Conservation (phyloP, 2,113 vertebrate genomes). For the Lampris megalopsis region DNA sequence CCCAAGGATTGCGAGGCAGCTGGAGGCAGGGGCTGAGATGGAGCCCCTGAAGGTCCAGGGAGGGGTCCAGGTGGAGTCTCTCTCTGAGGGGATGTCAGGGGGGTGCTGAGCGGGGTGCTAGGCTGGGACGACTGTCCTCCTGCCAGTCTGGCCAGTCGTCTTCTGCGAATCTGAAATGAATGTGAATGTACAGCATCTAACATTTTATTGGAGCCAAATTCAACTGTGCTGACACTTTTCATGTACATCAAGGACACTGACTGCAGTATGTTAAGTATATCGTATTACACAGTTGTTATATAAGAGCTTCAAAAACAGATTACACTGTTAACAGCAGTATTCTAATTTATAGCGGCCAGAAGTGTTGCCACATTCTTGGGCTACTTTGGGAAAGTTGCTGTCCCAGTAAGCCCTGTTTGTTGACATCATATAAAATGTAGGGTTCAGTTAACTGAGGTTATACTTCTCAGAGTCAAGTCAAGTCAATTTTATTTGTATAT, state of each 20-base stretch:
- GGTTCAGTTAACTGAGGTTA: neutral
- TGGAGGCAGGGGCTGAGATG: conserved; percentile 83
- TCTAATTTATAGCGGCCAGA: neutral
- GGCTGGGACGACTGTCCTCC: conserved; percentile 95
- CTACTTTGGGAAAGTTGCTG: neutral
- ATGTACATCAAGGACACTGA: neutral
- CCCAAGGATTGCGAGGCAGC: conserved; percentile 91
- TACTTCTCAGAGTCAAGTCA: neutral
- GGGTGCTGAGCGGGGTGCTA: conserved; percentile 89
- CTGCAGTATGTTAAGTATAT: neutral
- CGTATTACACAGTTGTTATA: neutral
- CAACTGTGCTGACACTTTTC: neutral
- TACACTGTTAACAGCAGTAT: neutral
- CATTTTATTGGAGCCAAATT: neutral
- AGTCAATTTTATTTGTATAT: neutral
- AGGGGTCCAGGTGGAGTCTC: conserved; percentile 95
- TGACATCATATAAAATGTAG: neutral
- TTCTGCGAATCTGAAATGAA: conserved; percentile 87
- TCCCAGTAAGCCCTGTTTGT: neutral
- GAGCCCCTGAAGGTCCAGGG: conserved; percentile 83
- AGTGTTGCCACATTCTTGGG: neutral
- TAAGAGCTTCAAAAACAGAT: too few species aligned
- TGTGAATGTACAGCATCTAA: neutral
- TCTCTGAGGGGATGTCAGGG: conserved; percentile 95
- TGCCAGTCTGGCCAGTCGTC: conserved; percentile 93